Base-by-base conservation (phyloP, 1,140 invertebrate genomes). In the Eueides isabella region DNA sequence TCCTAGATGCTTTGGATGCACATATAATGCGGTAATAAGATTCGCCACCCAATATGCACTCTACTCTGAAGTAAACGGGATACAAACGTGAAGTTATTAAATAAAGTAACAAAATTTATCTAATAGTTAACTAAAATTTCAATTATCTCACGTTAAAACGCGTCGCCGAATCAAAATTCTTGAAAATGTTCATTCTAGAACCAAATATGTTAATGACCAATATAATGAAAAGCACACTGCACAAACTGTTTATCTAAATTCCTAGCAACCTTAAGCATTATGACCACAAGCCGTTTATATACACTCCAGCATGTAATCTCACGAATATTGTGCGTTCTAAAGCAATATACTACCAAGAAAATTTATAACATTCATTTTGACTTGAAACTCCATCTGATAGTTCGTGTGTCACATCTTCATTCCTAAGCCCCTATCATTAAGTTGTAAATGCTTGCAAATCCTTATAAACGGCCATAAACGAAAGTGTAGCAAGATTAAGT, bases 351-450 rank as follows among this genome's bases (percentile, higher is more conserved):
- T 55, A 12, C 19, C 48, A 11, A 55, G 38, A 38, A 29, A 67
- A 67, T 67, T 67, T 67, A 67, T 29, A 67, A 67, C 65, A 28
- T 23, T 67, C 65, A 44, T 67, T 67, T 67, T 28, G 41, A 67
- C 35, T 66, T 14, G 28, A 6, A 23, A 67, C 35, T 67, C 33
- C 41, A 14, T 35, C 23, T 35, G 11, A 35, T 48, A 29, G 23
- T 48, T 67, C 65, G 5, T 44, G n/a, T 19, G 35, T 48, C 38
- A 12, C 33, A 55, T 68, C 38, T 33, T 41, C 28, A 28, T 44
- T 67, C 35, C 26, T 48, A 19, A 55, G 48, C 48, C 48, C 48
- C 48, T 55, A 55, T 55, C n/a, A 55, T 55, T 55, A 66, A 26
- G 31, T 33, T 35, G 31, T 35, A 66, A 66, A 55, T 55, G 48